These are phyloP conservation scores for Condylura cristata DNA, from an alignment of 2,113 vertebrate genomes.

Conservation along the genomic window DNA sequence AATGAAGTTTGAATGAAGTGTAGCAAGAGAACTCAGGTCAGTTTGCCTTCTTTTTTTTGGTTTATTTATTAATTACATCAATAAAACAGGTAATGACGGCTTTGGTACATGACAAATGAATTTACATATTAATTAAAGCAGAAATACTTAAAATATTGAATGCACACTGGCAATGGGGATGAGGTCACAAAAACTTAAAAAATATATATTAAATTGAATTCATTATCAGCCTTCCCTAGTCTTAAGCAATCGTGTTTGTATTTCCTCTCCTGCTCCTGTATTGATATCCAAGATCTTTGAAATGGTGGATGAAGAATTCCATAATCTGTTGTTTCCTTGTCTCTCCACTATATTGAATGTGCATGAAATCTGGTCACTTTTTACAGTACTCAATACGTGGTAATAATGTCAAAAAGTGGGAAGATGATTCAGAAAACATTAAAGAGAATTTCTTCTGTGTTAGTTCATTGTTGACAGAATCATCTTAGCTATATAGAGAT, in stretches of 20 bases:
- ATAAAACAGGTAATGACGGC: background rate
- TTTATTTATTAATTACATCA: background rate
- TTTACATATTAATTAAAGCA: background rate
- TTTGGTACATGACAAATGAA: background rate
- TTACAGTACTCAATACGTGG: background rate
- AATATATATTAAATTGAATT: background rate
- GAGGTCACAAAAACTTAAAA: background rate
- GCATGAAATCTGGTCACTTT: background rate
- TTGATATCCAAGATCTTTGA: background rate
- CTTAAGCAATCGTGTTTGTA: background rate
- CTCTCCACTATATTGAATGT: background rate
- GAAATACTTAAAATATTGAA: background rate
- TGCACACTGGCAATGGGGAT: background rate
- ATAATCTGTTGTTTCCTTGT: background rate
- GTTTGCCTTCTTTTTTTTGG: background rate
- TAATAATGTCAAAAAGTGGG: background rate
- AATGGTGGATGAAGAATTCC: background rate
- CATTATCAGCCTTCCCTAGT: background rate
- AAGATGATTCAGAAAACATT: background rate
- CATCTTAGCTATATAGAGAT: background rate
- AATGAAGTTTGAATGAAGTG: background rate
- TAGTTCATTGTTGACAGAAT: background rate
- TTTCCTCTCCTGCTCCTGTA: background rate
- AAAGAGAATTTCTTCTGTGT: background rate
- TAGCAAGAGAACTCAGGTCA: background rate